Conservation (phyloP, 2,113 vertebrate species). For the Benitochromis conjunctus region DNA sequence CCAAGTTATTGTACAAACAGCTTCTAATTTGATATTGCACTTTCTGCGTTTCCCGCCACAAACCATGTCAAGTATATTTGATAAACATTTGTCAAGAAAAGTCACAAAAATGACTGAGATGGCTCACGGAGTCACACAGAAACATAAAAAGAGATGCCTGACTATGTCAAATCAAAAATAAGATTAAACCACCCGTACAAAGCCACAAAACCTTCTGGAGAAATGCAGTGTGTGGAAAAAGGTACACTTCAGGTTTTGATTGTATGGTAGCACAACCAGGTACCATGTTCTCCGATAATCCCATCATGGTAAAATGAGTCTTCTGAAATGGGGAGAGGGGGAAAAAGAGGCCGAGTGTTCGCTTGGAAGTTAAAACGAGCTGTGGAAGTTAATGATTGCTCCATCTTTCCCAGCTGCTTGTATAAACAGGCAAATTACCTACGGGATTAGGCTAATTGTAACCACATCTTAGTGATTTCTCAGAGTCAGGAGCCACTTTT, state of each 20-base stretch:
- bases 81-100: fast-evolving
- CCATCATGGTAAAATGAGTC: background rate
- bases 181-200: fast-evolving
- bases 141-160: background rate
- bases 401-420: background rate
- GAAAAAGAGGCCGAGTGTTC: background rate
- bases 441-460: background rate
- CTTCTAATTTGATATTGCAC: fast-evolving
- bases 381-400: background rate
- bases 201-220: background rate
- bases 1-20: no score
- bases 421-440: background rate
- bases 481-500: background rate
- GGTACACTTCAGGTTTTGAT: background rate
- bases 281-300: background rate
- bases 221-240: background rate
- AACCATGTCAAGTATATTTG: background rate
- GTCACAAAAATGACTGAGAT: background rate
- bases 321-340: background rate
- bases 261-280: background rate
- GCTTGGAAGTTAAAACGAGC: background rate
- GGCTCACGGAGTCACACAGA: background rate
- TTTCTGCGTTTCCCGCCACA: background rate
- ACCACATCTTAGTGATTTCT: background rate
- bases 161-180: background rate